A percentile compares a stretch with the other conserved stretches of the same genome.
These are phyloP conservation scores for Platycercus adscitus DNA, from an alignment of 2,113 vertebrate genomes.

Conservation along the genomic window DNA sequence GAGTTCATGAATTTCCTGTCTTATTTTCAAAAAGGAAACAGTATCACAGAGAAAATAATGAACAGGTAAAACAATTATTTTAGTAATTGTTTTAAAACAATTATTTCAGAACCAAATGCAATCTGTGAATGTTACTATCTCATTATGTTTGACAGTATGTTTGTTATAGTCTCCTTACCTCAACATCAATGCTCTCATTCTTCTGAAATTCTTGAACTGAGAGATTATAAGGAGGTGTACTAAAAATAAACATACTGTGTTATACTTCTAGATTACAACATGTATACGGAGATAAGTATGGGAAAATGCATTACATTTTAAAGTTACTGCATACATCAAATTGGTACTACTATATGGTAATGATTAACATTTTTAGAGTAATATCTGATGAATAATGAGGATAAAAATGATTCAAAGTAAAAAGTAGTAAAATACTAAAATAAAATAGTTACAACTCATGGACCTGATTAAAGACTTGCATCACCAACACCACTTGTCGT, in stretches of 20 bases:
- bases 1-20: neutral
- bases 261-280: slow-evolving; percentile 44
- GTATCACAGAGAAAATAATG: neutral
- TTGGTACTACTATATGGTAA: neutral
- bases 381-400: neutral
- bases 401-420: neutral
- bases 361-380: neutral
- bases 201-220: slow-evolving; percentile 99
- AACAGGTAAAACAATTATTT: neutral
- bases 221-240: slow-evolving; percentile 95
- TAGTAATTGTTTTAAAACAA: neutral
- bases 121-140: neutral
- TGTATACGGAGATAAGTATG: neutral
- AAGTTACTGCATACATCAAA: neutral
- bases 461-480: neutral
- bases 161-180: slow-evolving; percentile 78
- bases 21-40: neutral
- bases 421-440: neutral
- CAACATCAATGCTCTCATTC: slow-evolving; percentile 96
- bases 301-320: neutral
- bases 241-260: slow-evolving; percentile 64
- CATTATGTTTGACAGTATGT: neutral
- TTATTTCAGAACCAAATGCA: neutral
- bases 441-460: neutral
- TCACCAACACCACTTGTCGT: neutral